A percentile compares a stretch with the other conserved stretches of the same genome.
phyloP scores from a whole-genome alignment of 2,888 invertebrate genomes.

The Calliopum simillimum region DNA sequence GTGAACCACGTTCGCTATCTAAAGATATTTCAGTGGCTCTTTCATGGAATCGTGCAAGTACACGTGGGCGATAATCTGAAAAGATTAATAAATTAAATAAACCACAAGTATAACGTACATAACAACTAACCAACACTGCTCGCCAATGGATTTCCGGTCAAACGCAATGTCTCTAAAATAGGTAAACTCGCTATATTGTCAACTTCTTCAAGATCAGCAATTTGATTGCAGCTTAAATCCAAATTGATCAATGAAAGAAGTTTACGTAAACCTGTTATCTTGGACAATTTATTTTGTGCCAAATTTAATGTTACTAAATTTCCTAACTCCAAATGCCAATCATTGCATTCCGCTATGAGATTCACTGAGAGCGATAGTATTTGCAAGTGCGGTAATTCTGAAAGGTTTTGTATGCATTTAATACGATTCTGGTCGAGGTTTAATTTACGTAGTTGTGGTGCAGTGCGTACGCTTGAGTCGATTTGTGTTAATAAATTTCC shows the following conservation, averaged over 20 bases:
- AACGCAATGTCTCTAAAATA: constrained; percentile 85
- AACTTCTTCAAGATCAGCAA: constrained; percentile 84
- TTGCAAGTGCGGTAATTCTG: constrained; percentile 81
- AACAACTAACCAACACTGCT: constrained; percentile 65
- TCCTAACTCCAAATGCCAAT: constrained; percentile 87
- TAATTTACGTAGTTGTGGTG: constrained; percentile 78
- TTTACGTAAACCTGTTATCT: constrained; percentile 80
- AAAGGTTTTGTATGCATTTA: constrained; percentile 79
- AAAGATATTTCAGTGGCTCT: constrained; percentile 86
- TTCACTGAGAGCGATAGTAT: constrained; percentile 85
- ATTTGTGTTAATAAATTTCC: constrained; percentile 82
- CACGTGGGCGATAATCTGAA: constrained; percentile 89
- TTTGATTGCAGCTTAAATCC: constrained; percentile 87
- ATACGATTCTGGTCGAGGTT: constrained; percentile 84
- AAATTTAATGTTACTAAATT: constrained; percentile 88
- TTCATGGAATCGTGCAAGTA: constrained; percentile 87
- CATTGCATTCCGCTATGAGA: constrained; percentile 76
- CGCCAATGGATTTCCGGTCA: constrained; percentile 92
- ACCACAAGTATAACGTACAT: not conserved
- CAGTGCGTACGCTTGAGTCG: constrained; percentile 83
- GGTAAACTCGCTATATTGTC: constrained; percentile 84
- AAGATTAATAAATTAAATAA: not conserved
- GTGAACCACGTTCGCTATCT: constrained; percentile 88
- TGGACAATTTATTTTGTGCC: constrained; percentile 84
- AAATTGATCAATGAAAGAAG: constrained; percentile 87